A percentile compares a stretch with the other conserved stretches of the same genome.
Conservation (phyloP, 2,888 invertebrate species). For the Cheilosia vernalis region DNA sequence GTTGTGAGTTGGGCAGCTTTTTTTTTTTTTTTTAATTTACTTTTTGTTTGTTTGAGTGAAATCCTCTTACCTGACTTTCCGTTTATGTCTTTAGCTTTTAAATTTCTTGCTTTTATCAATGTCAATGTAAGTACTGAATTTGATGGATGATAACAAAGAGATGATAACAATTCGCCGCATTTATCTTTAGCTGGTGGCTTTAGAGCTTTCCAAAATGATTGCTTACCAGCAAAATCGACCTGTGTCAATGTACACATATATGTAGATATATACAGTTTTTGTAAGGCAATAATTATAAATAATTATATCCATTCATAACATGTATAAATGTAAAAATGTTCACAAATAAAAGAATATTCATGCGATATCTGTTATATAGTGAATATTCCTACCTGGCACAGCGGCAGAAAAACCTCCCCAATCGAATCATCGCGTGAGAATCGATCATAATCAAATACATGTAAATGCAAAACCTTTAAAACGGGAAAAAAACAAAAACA, state of each 20-base stretch:
- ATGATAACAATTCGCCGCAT: constrained; percentile 95
- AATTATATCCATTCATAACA: too few species aligned
- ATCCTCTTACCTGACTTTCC: constrained; percentile 92
- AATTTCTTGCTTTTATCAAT: constrained; percentile 95
- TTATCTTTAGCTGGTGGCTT: constrained; percentile 97
- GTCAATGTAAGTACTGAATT: constrained; percentile 96
- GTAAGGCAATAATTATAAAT: background rate
- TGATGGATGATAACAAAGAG: constrained; percentile 97
- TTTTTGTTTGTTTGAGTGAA: constrained; percentile 9
- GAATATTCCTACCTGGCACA: constrained; percentile 90
- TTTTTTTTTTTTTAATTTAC: background rate
- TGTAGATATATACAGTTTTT: background rate
- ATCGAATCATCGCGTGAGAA: constrained; percentile 97
- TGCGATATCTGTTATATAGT: background rate
- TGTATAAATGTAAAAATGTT: too few species aligned
- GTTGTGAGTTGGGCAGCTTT: background rate
- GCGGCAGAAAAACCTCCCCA: constrained; percentile 95
- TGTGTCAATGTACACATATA: constrained; percentile 80
- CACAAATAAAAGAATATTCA: background rate
- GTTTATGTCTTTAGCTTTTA: constrained; percentile 98
- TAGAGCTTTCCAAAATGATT: constrained; percentile 96
- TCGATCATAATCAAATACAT: constrained; percentile 97
- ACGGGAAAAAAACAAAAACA: constrained; percentile 4
- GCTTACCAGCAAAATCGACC: constrained; percentile 96
- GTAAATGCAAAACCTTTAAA: constrained; percentile 90